A percentile compares a stretch with the other conserved stretches of the same genome.
Evolutionary conservation across 2,888 invertebrate species (phyloP).

Genomic region (Archips crataeganus): DNA sequence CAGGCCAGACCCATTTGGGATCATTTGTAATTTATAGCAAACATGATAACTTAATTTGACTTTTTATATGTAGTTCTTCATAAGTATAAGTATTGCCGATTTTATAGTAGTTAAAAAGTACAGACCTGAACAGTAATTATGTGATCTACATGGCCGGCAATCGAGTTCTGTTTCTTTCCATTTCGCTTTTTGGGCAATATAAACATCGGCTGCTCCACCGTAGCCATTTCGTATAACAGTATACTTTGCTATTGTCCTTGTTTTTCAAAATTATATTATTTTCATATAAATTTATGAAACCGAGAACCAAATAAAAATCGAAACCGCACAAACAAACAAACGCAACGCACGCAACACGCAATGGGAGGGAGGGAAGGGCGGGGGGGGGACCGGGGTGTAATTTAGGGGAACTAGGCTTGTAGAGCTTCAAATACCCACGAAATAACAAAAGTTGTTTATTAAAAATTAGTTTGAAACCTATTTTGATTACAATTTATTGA

Average conservation of each 20-base stretch:
- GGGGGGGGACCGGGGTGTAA: background rate
- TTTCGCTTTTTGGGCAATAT: constrained; percentile 87
- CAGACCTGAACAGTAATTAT: constrained; percentile 87
- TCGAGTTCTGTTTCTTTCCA: constrained; percentile 82
- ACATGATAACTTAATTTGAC: no score
- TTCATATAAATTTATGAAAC: background rate
- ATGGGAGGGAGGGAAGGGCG: no score
- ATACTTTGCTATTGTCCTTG: constrained; percentile 25
- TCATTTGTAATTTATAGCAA: background rate
- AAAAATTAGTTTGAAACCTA: no score
- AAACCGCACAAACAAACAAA: constrained; percentile 23
- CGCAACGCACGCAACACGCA: background rate
- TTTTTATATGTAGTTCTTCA: background rate
- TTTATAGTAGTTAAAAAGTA: constrained; percentile 4
- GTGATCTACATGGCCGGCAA: constrained; percentile 87
- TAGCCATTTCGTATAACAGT: constrained; percentile 61
- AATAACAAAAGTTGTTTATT: no score
- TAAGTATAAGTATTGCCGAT: background rate
- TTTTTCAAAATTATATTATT: constrained; percentile 3
- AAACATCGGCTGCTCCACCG: constrained; percentile 83
- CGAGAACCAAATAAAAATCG: constrained; percentile 9
- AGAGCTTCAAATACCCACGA: no score
- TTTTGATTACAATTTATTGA: no score
- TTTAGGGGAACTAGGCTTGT: no score
- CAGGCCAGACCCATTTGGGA: background rate